Evolutionary conservation across 2,888 invertebrate genomes (phyloP), one percentile per base, ranked within the genome.

Genomic region (Actias luna): DNA sequence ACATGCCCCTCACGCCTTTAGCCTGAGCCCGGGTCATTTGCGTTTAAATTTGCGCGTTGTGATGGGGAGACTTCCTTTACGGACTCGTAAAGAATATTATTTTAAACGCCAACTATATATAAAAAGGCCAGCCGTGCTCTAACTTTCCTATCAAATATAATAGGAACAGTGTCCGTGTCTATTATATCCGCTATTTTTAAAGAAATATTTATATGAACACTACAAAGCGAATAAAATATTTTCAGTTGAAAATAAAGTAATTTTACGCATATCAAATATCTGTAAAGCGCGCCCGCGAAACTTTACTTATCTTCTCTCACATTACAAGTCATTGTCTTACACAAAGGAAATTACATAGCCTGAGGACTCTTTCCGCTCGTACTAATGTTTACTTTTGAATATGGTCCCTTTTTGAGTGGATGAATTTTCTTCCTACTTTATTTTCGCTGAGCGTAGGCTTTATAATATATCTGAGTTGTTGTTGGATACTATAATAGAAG

Each of bases 331-430:
- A 67, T 71, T 68, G 70, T 70, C 65, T 68, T 65, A 62, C 67
- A 69, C 72, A 76, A 76, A 78, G 72, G 74, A 79, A 77, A 79
- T 78, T 75, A 79, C 74, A 55, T 31, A 67, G 65, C 65, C 68
- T 67, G 61, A 58, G 61, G 62, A 62, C 62, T 33, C 27, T 36
- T 57, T 42, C 64, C 61, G 64, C 66, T 71, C 61, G 63, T 62
- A 64, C 69, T 69, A 68, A 69, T 75, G 64, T 76, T 79, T 68
- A 66, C 77, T 70, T 72, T 68, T 67, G 64, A 69, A 61, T 60
- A 63, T 69, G 22, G 31, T 31, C 36, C 36, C 52, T 59, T 60
- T 46, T 63, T 65, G 50, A 63, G 61, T 61, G 57, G 52, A 25
- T 60, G 12, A 63, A 62, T 63, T 72, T 55, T 63, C 63, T 58